These are phyloP conservation scores for Triops longicaudatus DNA, from an alignment of 1,140 invertebrate species.

Conservation along the genomic window DNA sequence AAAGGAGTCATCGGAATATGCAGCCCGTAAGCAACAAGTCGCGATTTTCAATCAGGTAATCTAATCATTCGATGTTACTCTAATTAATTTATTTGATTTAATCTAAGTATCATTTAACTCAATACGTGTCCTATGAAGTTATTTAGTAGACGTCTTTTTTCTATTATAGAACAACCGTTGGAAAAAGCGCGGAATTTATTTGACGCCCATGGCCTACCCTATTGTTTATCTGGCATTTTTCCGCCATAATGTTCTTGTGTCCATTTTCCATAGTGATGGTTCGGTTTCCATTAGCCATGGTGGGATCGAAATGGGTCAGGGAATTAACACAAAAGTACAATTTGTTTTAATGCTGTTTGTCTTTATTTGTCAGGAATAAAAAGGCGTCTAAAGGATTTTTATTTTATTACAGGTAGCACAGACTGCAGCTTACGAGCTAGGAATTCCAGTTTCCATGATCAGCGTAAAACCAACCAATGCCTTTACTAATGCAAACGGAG, in stretches of 20 bases:
- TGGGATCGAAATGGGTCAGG: constrained; percentile 79
- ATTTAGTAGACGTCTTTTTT: too few relatives aligned
- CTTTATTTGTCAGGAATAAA: too few relatives aligned
- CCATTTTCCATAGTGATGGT: constrained; percentile 65
- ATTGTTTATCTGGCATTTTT: constrained; percentile 37
- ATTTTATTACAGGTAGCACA: constrained; percentile 55
- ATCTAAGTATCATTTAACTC: too few relatives aligned
- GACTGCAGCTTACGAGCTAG: constrained; percentile 62
- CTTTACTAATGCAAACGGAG: constrained; percentile 51
- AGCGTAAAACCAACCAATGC: constrained; percentile 56
- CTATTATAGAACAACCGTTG: constrained; percentile 62
- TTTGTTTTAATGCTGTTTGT: too few relatives aligned
- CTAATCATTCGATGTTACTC: background rate
- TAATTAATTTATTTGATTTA: background rate
- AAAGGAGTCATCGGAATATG: constrained; percentile 28
- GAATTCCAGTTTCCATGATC: constrained; percentile 59
- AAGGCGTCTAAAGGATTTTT: too few relatives aligned
- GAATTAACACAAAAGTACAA: constrained; percentile 59
- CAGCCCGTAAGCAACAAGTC: constrained; percentile 32
- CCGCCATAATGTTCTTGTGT: constrained; percentile 54
- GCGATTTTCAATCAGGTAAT: constrained; percentile 36
- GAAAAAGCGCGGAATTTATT: constrained; percentile 61
- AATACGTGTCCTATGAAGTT: too few relatives aligned
- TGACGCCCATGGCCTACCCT: constrained; percentile 58
- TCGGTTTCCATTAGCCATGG: constrained; percentile 64